Conservation (phyloP, 2,888 invertebrate species). For the Aelia acuminata region DNA sequence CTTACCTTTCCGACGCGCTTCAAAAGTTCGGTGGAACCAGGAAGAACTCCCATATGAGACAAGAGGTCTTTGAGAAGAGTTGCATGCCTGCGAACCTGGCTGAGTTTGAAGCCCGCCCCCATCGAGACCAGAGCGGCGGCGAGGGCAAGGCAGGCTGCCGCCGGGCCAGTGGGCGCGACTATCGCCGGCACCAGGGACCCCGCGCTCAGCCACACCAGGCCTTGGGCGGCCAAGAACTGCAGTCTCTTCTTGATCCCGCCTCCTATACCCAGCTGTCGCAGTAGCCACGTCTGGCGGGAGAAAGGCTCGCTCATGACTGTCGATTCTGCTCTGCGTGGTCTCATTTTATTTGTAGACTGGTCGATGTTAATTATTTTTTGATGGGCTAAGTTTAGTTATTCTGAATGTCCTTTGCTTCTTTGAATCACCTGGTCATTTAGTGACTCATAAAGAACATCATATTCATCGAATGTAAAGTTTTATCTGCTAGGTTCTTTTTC, state of each 20-base stretch:
- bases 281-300: neutral
- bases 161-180: neutral
- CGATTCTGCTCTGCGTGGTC: neutral
- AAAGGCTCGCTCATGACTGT: neutral
- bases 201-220: neutral
- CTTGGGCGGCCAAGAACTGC: neutral
- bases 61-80: neutral
- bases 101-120: neutral
- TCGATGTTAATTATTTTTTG: neutral
- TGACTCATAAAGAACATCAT: neutral
- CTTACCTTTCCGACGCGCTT: neutral
- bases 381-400: neutral
- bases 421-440: neutral
- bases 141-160: neutral
- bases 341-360: neutral
- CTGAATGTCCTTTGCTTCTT: neutral
- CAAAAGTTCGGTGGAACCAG: neutral
- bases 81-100: neutral
- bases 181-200: neutral
- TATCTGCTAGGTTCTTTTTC: too few species aligned
- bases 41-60: neutral
- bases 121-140: neutral
- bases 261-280: slow-evolving; percentile 2
- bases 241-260: neutral
- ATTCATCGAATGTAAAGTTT: too few species aligned